phyloP scores from a whole-genome alignment of 2,888 invertebrate species.

The Mythimna lalbum region DNA sequence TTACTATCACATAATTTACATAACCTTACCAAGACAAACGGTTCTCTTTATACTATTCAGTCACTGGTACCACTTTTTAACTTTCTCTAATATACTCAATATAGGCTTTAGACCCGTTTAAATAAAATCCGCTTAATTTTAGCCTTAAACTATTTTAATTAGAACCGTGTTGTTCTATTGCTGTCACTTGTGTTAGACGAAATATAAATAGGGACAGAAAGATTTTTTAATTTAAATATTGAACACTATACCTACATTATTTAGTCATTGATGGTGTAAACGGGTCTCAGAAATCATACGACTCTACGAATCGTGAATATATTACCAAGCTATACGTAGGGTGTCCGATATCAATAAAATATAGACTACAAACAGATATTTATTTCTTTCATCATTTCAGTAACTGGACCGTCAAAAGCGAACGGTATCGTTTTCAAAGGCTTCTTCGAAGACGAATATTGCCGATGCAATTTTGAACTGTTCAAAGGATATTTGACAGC shows the following conservation, averaged over 20 bases:
- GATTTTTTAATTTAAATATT: neutral
- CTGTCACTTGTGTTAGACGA: neutral
- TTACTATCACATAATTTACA: too few relatives aligned
- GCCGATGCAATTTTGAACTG: slow-evolving; percentile 24
- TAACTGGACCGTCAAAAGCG: slow-evolving; percentile 6
- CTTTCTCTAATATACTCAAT: too few relatives aligned
- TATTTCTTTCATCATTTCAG: slow-evolving; percentile 17
- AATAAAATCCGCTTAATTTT: too few relatives aligned
- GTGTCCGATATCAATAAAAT: neutral
- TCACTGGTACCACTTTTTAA: too few relatives aligned
- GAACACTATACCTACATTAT: neutral
- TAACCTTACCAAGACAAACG: too few relatives aligned
- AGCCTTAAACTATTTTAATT: too few relatives aligned
- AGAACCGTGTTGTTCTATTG: neutral
- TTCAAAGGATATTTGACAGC: neutral
- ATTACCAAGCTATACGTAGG: neutral
- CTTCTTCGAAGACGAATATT: slow-evolving; percentile 11
- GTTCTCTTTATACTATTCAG: too few relatives aligned
- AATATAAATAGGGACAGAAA: neutral
- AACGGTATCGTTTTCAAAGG: slow-evolving; percentile 13
- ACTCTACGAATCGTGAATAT: neutral
- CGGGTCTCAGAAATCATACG: neutral
- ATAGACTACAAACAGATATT: neutral
- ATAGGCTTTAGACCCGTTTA: too few relatives aligned
- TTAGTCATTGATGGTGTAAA: neutral